Percentiles rank a stretch among this genome's conserved stretches.
Conservation (phyloP, 2,888 invertebrate species). For the Elmis aenea region DNA sequence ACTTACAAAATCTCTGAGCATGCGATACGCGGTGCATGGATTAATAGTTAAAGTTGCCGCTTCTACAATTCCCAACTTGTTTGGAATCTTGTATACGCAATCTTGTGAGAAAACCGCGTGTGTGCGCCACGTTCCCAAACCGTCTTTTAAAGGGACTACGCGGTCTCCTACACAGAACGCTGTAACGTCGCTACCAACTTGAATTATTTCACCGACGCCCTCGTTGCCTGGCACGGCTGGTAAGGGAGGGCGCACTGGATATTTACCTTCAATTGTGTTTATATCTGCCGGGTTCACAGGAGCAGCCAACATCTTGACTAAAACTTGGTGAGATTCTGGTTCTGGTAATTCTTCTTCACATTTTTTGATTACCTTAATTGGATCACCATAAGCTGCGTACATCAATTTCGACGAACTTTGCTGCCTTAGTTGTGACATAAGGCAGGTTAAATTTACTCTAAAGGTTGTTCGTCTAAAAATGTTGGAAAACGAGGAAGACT, state of each 20-base stretch:
- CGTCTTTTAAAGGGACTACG: conserved; percentile 71
- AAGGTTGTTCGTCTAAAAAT: too few species aligned
- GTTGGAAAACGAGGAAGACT: too few species aligned
- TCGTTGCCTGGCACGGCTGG: conserved; percentile 94
- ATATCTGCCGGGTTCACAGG: conserved; percentile 98
- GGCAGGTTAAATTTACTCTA: too few species aligned
- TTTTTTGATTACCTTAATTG: conserved; percentile 67
- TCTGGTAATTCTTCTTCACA: conserved; percentile 51
- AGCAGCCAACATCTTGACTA: conserved; percentile 81
- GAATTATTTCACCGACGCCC: conserved; percentile 80
- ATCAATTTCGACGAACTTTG: conserved; percentile 61
- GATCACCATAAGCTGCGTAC: conserved; percentile 79
- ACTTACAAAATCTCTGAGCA: conserved; percentile 83
- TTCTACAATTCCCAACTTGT: conserved; percentile 64
- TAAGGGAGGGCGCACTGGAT: conserved; percentile 70
- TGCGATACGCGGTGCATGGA: conserved; percentile 93
- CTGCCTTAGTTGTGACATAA: too few species aligned
- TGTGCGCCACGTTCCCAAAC: conserved; percentile 86
- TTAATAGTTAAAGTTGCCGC: conserved; percentile 91
- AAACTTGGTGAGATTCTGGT: conserved; percentile 60
- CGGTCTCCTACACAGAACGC: conserved; percentile 65
- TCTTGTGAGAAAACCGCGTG: conserved; percentile 51
- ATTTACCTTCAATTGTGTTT: conserved; percentile 91
- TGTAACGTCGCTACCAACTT: conserved; percentile 59
- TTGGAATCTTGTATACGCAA: conserved; percentile 64